phyloP scores from a whole-genome alignment of 2,888 invertebrate genomes.

The Myathropa florea region DNA sequence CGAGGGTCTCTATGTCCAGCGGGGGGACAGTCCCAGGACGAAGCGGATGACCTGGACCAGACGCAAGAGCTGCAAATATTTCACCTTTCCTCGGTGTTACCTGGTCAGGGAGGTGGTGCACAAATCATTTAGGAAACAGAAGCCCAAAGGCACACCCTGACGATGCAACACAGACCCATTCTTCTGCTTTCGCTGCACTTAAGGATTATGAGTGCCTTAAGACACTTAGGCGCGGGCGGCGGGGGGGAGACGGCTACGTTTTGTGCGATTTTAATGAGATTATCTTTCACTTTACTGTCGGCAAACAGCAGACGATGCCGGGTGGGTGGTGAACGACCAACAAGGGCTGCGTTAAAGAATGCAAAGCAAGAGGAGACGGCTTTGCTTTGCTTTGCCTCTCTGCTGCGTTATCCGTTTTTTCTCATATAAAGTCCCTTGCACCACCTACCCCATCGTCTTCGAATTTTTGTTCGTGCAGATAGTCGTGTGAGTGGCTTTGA shows the following conservation, averaged over 20 bases:
- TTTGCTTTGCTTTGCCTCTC: neutral
- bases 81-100: neutral
- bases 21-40: too few relatives aligned
- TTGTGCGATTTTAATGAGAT: slow-evolving; percentile 37
- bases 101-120: neutral
- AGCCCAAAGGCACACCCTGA: neutral
- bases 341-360: neutral
- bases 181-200: neutral
- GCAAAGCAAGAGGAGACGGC: neutral
- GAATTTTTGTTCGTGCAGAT: neutral
- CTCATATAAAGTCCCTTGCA: neutral
- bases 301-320: neutral
- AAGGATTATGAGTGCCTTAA: slow-evolving; percentile 9
- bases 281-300: slow-evolving; percentile 17
- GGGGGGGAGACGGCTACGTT: neutral
- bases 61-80: neutral
- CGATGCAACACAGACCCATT: neutral
- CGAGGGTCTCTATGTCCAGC: too few relatives aligned
- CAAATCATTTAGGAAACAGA: slow-evolving; percentile 1
- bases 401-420: neutral
- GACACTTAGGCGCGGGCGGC: neutral
- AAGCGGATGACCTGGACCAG: neutral
- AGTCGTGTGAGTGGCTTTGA: neutral
- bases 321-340: neutral
- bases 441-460: neutral